These are phyloP conservation scores for Polypedilum pembai DNA, from an alignment of 1,140 invertebrate genomes.

Conservation along the genomic window DNA sequence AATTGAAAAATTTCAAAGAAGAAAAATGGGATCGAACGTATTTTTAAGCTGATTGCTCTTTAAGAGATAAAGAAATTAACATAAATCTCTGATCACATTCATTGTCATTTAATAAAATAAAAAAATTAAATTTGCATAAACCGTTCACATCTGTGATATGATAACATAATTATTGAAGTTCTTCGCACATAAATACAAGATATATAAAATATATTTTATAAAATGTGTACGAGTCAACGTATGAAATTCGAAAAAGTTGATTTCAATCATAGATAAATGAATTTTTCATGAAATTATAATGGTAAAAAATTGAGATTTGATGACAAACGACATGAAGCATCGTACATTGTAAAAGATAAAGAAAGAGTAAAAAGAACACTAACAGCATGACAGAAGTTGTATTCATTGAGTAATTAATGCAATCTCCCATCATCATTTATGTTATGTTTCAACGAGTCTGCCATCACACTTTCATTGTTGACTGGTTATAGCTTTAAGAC, in stretches of 20 bases:
- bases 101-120: neutral
- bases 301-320: neutral
- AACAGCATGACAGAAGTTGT: neutral
- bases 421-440: conserved; percentile 1
- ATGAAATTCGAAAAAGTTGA: too few species aligned
- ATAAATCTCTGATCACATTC: too few species aligned
- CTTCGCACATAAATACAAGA: too few species aligned
- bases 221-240: too few species aligned
- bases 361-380: neutral
- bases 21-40: too few species aligned
- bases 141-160: neutral
- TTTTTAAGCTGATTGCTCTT: too few species aligned
- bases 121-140: neutral
- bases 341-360: neutral
- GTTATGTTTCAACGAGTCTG: too few species aligned
- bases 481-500: neutral
- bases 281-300: too few species aligned
- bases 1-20: neutral
- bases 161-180: too few species aligned
- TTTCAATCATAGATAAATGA: too few species aligned
- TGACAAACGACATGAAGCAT: neutral
- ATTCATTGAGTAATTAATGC: conserved; percentile 5
- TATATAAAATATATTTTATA: too few species aligned
- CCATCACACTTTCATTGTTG: neutral
- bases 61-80: too few species aligned